These are phyloP conservation scores for Bovichtus variegatus DNA, from an alignment of 2,797 vertebrate species.

Conservation along the genomic window DNA sequence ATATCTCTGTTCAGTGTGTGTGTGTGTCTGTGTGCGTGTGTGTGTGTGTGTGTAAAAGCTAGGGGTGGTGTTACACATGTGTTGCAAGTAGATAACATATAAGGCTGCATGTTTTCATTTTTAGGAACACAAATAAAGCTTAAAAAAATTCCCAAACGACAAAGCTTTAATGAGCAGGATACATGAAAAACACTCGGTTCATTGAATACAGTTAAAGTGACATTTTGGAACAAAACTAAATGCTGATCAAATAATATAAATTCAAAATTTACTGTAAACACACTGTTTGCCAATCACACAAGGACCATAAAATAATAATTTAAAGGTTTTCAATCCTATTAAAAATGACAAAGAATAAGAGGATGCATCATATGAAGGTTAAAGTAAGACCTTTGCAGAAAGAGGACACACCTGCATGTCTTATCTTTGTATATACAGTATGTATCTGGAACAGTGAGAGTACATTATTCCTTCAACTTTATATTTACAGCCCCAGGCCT, in stretches of 20 bases:
- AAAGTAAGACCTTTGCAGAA: neutral
- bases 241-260: neutral
- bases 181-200: slow-evolving; percentile 2
- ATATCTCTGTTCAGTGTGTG: slow-evolving; percentile 4
- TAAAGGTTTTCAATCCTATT: neutral
- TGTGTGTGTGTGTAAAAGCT: slow-evolving; percentile 23
- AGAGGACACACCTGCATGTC: neutral
- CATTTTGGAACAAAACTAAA: neutral
- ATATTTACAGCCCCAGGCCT: neutral
- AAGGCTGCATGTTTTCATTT: slow-evolving; percentile 18
- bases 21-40: slow-evolving; percentile 8
- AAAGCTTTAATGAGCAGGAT: neutral
- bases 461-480: neutral
- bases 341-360: neutral
- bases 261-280: neutral
- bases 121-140: neutral
- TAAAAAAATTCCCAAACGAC: neutral
- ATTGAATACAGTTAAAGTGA: neutral
- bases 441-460: neutral
- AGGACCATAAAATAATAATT: neutral
- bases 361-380: neutral
- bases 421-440: neutral
- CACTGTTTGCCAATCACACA: neutral
- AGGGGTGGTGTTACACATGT: slow-evolving; percentile 61
- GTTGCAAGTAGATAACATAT: slow-evolving; percentile 76